These are phyloP conservation scores for Petrocephalus zakoni DNA, from an alignment of 2,113 vertebrate species.

Conservation along the genomic window DNA sequence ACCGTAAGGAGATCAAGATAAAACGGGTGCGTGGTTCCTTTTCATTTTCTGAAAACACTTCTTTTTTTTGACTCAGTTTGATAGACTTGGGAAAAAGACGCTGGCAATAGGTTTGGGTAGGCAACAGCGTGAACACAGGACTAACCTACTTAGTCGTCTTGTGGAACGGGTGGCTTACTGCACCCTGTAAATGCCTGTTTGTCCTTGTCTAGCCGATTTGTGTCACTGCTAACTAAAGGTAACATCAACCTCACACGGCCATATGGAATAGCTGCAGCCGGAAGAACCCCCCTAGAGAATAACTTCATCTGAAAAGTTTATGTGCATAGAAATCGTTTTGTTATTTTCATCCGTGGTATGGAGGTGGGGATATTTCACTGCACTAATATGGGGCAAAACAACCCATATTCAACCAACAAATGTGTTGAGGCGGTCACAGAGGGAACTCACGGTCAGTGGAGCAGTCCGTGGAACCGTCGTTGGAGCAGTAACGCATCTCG, in stretches of 20 bases:
- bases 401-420: background rate
- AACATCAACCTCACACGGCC: background rate
- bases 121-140: background rate
- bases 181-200: background rate
- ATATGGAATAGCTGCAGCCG: background rate
- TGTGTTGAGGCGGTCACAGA: background rate
- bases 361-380: background rate
- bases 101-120: background rate
- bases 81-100: background rate
- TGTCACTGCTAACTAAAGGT: background rate
- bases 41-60: background rate
- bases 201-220: background rate
- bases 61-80: background rate
- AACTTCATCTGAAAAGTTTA: background rate
- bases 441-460: slow-evolving; percentile 82
- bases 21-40: background rate
- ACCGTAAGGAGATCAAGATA: background rate
- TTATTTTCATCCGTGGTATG: background rate
- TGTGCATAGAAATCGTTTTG: background rate
- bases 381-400: background rate
- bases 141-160: background rate
- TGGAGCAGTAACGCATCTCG: slow-evolving; percentile 96
- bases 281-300: background rate
- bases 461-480: slow-evolving; percentile 86
- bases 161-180: background rate